Conservation (phyloP, 2,113 vertebrate genomes). For the Cephalopterus ornatus region DNA sequence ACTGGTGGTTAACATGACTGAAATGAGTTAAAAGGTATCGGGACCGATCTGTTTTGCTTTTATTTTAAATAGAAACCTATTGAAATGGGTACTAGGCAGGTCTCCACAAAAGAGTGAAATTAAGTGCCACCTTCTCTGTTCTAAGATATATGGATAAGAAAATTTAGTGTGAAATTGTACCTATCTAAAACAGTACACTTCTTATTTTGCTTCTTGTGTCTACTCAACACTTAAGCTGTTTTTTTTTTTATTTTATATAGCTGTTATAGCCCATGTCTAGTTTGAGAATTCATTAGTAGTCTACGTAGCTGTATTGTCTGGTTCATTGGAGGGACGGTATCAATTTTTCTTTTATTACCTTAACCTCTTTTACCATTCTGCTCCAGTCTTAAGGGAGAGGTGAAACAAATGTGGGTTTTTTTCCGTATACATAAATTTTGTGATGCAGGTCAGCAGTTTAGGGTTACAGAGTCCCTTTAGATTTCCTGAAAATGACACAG, state of each 20-base stretch:
- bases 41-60: not conserved
- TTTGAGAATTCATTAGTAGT: not conserved
- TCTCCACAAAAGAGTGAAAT: not conserved
- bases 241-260: not conserved
- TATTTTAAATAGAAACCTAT: not conserved
- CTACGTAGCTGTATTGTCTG: not conserved
- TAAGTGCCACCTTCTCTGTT: not conserved
- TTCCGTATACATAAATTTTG: not conserved
- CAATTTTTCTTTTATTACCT: not conserved
- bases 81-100: not conserved
- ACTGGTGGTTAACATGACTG: not conserved
- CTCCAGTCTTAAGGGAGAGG: not conserved
- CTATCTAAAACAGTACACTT: not conserved
- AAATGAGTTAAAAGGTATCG: not conserved
- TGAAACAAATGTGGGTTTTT: not conserved
- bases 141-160: fast-evolving
- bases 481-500: not conserved
- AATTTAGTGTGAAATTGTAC: not conserved
- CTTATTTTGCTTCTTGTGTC: not conserved
- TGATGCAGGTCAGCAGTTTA: not conserved
- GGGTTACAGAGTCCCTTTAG: not conserved
- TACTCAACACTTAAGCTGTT: not conserved
- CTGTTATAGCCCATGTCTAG: not conserved
- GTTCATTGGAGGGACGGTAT: not conserved
- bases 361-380: not conserved